phyloP scores from a whole-genome alignment of 2,797 vertebrate species.

The Syngnathus acus region DNA sequence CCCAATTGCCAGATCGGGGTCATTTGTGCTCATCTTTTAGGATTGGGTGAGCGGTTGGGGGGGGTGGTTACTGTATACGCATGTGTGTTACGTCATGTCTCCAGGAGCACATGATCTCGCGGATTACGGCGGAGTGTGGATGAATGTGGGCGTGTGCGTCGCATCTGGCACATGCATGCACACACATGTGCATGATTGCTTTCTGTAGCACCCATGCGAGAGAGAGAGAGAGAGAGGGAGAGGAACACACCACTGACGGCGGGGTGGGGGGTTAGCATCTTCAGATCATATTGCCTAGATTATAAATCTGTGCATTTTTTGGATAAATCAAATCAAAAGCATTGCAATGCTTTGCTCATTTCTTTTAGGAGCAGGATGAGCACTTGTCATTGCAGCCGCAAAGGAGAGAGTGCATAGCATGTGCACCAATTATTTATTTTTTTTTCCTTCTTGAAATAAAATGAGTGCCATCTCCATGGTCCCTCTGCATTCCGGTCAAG shows the following conservation, averaged over 20 bases:
- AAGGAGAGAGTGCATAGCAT: slow-evolving; percentile 21
- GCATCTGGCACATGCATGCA: slow-evolving; percentile 24
- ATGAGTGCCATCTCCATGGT: slow-evolving; percentile 14
- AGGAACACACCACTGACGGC: background rate
- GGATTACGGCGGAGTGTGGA: slow-evolving; percentile 47
- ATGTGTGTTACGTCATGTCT: slow-evolving; percentile 60
- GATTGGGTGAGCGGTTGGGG: slow-evolving; percentile 7
- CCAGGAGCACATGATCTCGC: slow-evolving; percentile 49
- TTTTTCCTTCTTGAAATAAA: slow-evolving; percentile 12
- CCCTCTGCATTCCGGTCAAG: slow-evolving; percentile 42
- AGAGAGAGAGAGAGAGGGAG: background rate
- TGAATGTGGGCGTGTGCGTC: slow-evolving; percentile 37
- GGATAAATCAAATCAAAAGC: slow-evolving; percentile 43
- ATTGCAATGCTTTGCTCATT: background rate
- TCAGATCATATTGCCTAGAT: slow-evolving; percentile 55
- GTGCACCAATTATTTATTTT: background rate
- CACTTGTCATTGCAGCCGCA: slow-evolving; percentile 8
- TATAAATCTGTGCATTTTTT: slow-evolving; percentile 43
- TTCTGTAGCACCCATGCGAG: background rate
- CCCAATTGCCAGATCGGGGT: slow-evolving; percentile 37
- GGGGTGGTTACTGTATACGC: slow-evolving; percentile 4
- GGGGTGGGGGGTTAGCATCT: slow-evolving; percentile 26
- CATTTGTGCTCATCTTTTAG: slow-evolving; percentile 7
- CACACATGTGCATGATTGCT: slow-evolving; percentile 51
- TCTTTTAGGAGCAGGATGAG: slow-evolving; percentile 9